phyloP scores from a whole-genome alignment of 2,797 vertebrate genomes.

The Carapus acus region DNA sequence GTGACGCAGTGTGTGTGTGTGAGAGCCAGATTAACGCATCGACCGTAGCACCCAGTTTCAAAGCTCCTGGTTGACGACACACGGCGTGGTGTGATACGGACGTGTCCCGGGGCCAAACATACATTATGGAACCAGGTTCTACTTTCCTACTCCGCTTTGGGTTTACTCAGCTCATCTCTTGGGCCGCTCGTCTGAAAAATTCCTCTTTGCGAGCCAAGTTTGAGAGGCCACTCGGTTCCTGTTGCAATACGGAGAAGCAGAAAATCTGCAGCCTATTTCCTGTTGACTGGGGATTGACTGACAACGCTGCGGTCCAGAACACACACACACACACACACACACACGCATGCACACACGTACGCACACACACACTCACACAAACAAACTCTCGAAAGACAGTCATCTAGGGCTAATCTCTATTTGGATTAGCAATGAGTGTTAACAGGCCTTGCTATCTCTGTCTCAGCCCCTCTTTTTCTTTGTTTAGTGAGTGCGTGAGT shows the following conservation, averaged over 20 bases:
- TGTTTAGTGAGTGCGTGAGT: not conserved
- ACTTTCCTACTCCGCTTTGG: constrained; percentile 6
- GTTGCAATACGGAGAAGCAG: constrained; percentile 44
- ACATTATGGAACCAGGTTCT: constrained; percentile 1
- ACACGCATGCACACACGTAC: constrained; percentile 20
- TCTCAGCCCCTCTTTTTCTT: constrained; percentile 7
- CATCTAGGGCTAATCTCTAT: constrained; percentile 51
- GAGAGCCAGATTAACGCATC: not conserved
- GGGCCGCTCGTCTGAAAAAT: constrained; percentile 32
- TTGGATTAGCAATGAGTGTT: constrained; percentile 51
- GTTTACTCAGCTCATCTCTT: constrained; percentile 19
- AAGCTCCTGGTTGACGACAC: not conserved
- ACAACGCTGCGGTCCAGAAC: constrained; percentile 1
- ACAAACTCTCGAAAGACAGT: too few relatives aligned
- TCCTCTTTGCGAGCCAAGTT: constrained; percentile 36
- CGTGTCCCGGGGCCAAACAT: too few relatives aligned
- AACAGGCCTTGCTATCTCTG: constrained; percentile 30
- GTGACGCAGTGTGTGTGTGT: not conserved
- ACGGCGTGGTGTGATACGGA: too few relatives aligned
- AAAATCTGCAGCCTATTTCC: constrained; percentile 52
- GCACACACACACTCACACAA: constrained; percentile 21
- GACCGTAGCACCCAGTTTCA: not conserved
- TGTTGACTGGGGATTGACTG: constrained; percentile 43
- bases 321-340: not conserved
- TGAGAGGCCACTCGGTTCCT: constrained; percentile 34